Percentiles rank a stretch among this genome's conserved stretches.
Conservation (phyloP, 2,888 invertebrate genomes). For the Eupelmus urozonus region DNA sequence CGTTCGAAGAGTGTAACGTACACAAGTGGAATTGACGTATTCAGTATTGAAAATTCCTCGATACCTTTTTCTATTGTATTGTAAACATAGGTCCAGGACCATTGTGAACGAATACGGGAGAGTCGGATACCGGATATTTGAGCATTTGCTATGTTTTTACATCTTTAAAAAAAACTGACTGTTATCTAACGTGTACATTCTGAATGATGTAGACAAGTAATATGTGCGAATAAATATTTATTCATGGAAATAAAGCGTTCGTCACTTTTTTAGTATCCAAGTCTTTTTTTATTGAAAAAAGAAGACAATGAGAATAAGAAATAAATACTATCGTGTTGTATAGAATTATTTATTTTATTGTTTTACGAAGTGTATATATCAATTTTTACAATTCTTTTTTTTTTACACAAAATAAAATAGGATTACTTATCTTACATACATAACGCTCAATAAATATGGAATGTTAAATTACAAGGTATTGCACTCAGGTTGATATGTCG, state of each 20-base stretch:
- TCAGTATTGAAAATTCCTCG: slow-evolving; percentile 58
- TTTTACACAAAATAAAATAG: slow-evolving; percentile 50
- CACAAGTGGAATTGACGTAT: slow-evolving; percentile 56
- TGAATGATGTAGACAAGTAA: slow-evolving; percentile 70
- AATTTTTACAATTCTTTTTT: slow-evolving; percentile 51
- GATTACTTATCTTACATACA: slow-evolving; percentile 38
- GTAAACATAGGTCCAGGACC: slow-evolving; percentile 59
- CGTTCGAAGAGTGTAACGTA: slow-evolving; percentile 27
- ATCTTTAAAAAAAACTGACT: slow-evolving; percentile 63
- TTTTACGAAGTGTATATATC: slow-evolving; percentile 38
- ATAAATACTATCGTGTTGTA: background rate
- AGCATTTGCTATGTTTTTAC: slow-evolving; percentile 66
- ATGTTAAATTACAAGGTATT: slow-evolving; percentile 46
- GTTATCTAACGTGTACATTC: slow-evolving; percentile 66
- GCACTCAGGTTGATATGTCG: slow-evolving; percentile 36
- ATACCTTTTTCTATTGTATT: slow-evolving; percentile 57
- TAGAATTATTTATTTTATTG: slow-evolving; percentile 10
- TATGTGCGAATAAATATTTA: slow-evolving; percentile 72
- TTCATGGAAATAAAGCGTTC: slow-evolving; percentile 65
- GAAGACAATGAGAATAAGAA: background rate
- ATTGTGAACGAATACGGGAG: slow-evolving; percentile 59
- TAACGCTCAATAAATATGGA: slow-evolving; percentile 41
- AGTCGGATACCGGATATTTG: slow-evolving; percentile 64
- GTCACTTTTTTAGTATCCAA: slow-evolving; percentile 30
- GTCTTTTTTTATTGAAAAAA: background rate